Base-by-base conservation (phyloP, 2,888 invertebrate genomes). In the Sphaeridia pumilis region DNA sequence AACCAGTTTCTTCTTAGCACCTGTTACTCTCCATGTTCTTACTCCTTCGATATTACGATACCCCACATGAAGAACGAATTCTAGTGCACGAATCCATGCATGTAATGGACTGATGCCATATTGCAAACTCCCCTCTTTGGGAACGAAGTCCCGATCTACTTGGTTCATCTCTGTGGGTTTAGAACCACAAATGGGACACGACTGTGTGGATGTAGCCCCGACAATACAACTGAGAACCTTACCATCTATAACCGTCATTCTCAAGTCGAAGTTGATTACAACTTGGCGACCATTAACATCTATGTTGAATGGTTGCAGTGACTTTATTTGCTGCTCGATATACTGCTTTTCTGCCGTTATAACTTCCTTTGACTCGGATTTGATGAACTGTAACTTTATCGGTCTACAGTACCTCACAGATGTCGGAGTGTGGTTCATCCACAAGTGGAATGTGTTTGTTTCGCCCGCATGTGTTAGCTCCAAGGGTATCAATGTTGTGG, bases 161-260 rank as follows among this genome's bases (percentile, higher is more conserved):
- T 35, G 27, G 31, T 56, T 56, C 20, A 56, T 49, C 7, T 45
- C 21, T 2, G 17, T 31, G 1, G 56, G 54, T 1, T 27, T 27
- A 24, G 35, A 41, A 14, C 31, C 31, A 26, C 56, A 56, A 27
- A 56, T 50, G 2, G 53, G 53, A 31, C 56, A 56, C 12, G 24
- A 17, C 28, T 50, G 36, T 3, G 42, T 17, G 12, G 49, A 49
- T 26, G 38, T 26, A 10, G 14, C 22, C 4, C 46, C 49, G 25
- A 46, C 55, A 2, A 57, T 14, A 1, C 35, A 7, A 2, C 20
- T 45, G 1, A 52, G 35, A 1, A 57, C 49, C 17, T 57, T 57
- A 1, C 55, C 55, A 34, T 57, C 57, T 22, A 57, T 57, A 1
- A 57, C 10, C 1, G 57, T 55, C 25, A 54, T n/a, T 1, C 27